Conservation (phyloP, 1,140 invertebrate species). For the Sitophilus oryzae region DNA sequence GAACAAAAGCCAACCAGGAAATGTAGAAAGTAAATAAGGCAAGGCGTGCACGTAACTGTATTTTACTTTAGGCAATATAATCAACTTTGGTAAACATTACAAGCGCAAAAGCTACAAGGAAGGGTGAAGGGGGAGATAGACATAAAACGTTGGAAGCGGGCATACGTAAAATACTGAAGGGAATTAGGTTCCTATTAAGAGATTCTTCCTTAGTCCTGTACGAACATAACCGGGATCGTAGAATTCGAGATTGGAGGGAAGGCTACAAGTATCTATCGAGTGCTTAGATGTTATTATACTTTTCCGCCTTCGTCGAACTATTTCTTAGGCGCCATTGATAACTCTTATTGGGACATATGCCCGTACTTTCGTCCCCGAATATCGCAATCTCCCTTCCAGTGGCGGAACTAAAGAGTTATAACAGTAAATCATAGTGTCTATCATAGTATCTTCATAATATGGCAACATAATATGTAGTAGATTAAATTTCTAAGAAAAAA, state of each 20-base stretch:
- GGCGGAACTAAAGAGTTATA: no score
- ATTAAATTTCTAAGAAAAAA: constrained; percentile 7
- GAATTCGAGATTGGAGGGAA: constrained; percentile 13
- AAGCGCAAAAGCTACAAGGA: no score
- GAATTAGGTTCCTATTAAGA: constrained; percentile 20
- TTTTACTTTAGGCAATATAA: not conserved
- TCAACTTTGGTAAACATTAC: constrained; percentile 5
- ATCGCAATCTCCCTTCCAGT: not conserved
- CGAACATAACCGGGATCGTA: constrained; percentile 15
- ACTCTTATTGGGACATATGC: constrained; percentile 13
- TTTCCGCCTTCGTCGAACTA: constrained; percentile 5
- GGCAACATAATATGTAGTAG: not conserved
- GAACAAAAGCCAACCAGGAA: no score
- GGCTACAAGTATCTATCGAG: not conserved
- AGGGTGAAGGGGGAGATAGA: not conserved
- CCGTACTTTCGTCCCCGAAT: not conserved
- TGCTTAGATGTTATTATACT: constrained; percentile 5
- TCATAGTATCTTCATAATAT: no score
- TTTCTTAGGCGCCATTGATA: constrained; percentile 15
- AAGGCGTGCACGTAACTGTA: not conserved
- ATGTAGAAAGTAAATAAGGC: no score
- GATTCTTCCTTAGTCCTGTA: constrained; percentile 15
- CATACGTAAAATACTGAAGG: constrained; percentile 17
- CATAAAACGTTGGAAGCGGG: constrained; percentile 16
- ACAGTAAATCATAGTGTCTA: no score